A percentile compares a stretch with the other conserved stretches of the same genome.
Evolutionary conservation across 2,113 vertebrate species (phyloP).

Genomic region (Phrynocephalus versicolor): DNA sequence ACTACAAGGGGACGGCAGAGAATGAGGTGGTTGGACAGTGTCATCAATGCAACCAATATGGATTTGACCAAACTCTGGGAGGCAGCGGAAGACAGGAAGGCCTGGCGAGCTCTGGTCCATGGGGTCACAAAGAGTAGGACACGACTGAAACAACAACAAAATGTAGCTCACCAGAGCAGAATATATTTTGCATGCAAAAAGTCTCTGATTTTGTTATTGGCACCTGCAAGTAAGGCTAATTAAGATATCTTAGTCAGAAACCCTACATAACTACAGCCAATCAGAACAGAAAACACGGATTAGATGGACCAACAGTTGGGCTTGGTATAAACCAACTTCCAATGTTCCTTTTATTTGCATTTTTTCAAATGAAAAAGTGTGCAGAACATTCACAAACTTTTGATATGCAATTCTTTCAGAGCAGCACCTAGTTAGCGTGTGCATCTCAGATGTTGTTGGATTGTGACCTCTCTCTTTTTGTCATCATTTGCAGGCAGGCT

Average conservation of each 20-base stretch:
- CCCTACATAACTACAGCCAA: background rate
- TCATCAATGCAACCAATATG: no score
- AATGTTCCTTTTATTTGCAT: no score
- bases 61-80: no score
- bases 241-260: background rate
- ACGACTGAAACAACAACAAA: background rate
- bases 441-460: no score
- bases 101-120: no score
- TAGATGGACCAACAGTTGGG: background rate
- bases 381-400: background rate
- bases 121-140: background rate
- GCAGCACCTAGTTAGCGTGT: no score
- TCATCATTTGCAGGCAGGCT: no score
- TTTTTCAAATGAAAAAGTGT: background rate
- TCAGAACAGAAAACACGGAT: background rate
- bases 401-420: background rate
- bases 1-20: no score
- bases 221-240: background rate
- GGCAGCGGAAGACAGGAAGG: no score
- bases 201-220: background rate
- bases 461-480: no score
- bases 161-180: background rate
- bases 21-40: no score
- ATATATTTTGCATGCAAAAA: background rate
- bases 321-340: background rate